A percentile compares a stretch with the other conserved stretches of the same genome.
Evolutionary conservation across 2,888 invertebrate genomes (phyloP).

Genomic region (Hypena proboscidalis): DNA sequence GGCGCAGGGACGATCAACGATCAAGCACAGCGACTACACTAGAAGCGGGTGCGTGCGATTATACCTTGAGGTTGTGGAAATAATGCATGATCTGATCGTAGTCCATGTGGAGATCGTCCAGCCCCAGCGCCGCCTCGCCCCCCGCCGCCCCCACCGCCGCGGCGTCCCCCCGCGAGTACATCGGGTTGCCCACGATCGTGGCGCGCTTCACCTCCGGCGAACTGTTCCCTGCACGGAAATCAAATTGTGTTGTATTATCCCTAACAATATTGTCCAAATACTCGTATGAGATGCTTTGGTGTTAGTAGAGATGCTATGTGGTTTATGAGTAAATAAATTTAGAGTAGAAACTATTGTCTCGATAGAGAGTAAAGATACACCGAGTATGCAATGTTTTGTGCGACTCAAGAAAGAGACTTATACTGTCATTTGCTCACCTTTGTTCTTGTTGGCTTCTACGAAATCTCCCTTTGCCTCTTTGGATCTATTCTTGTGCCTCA

Average conservation of each 20-base stretch:
- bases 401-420: too few species aligned
- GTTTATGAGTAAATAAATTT: too few species aligned
- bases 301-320: too few species aligned
- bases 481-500: slow-evolving; percentile 76
- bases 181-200: slow-evolving; percentile 95
- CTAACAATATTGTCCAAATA: too few species aligned
- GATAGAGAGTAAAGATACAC: too few species aligned
- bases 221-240: slow-evolving; percentile 58
- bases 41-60: slow-evolving; percentile 74
- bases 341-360: too few species aligned
- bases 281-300: too few species aligned
- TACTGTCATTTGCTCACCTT: slow-evolving; percentile 63
- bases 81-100: slow-evolving; percentile 99
- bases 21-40: slow-evolving; percentile 80
- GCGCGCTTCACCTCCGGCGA: slow-evolving; percentile 91
- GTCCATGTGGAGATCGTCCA: slow-evolving; percentile 96
- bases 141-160: slow-evolving; percentile 65
- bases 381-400: too few species aligned
- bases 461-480: slow-evolving; percentile 83
- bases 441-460: slow-evolving; percentile 83
- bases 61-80: slow-evolving; percentile 98
- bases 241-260: too few species aligned
- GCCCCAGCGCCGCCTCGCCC: slow-evolving; percentile 86
- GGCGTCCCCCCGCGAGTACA: slow-evolving; percentile 91
- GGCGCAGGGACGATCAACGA: slow-evolving; percentile 53